Evolutionary conservation across 2,797 vertebrate species (phyloP).

Genomic region (Cheirogaleus major): DNA sequence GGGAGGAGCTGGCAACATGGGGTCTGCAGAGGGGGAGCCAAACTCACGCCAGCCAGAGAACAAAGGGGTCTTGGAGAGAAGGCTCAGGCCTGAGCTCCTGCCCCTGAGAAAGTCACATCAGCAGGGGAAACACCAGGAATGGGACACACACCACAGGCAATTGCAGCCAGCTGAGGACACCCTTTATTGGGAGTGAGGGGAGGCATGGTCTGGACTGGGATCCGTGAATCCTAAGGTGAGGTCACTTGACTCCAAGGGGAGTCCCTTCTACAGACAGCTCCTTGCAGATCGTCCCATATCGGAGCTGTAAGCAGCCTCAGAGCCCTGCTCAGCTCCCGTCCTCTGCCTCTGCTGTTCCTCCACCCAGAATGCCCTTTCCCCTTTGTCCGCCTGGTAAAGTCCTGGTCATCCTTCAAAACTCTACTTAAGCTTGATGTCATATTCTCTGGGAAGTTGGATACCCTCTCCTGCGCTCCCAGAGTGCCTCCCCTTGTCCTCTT

Average conservation of each 20-base stretch:
- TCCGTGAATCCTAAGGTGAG: neutral
- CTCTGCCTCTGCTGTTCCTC: neutral
- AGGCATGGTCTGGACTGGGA: neutral
- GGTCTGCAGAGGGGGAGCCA: neutral
- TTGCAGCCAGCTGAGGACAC: neutral
- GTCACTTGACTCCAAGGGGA: neutral
- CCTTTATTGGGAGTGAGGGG: neutral
- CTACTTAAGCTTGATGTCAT: neutral
- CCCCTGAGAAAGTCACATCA: neutral
- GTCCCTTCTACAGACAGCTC: neutral
- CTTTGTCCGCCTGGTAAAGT: neutral
- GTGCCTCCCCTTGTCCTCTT: neutral
- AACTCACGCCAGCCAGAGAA: slow-evolving; percentile 10
- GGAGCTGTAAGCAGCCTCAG: neutral
- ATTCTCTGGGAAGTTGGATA: neutral
- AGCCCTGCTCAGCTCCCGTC: neutral
- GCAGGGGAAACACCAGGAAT: neutral
- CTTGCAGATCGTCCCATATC: rapidly evolving
- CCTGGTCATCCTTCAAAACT: neutral
- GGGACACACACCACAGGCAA: too few species aligned
- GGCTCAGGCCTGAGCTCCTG: neutral
- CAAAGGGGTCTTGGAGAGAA: slow-evolving; percentile 58
- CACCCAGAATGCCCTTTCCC: neutral
- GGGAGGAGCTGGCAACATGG: neutral
- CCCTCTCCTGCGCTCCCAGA: neutral